Evolutionary conservation across 2,888 invertebrate genomes (phyloP), one percentile per base, ranked within the genome.

Genomic region (Lithophane socia): DNA sequence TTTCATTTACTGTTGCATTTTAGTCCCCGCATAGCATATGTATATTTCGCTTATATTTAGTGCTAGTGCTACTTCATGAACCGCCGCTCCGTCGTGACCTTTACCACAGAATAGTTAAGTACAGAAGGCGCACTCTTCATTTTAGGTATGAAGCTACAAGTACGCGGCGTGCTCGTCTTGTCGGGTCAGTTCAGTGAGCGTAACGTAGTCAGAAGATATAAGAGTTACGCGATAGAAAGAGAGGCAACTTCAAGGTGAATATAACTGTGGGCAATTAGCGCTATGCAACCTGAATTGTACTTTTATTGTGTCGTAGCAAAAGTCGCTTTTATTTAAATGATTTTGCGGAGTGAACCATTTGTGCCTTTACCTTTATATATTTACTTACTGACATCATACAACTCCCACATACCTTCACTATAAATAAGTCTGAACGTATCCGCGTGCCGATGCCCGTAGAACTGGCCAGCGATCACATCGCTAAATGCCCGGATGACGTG

Each of bases 401-500:
- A 0, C 16, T 18, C 0, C 3, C 7, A 54, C 98, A 97, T 97
- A 95, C 96, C 96, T 91, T 96, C 96, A 93, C 98, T 98, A 96
- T 98, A 98, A 92, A 99, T 97, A 88, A 99, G 97, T 88, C 99
- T 97, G 95, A 99, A 99, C 0, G 98, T 98, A 93, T 99, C 99
- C 65, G 99, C 98, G 94, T 99, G 99, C 89, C 98, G 97, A 93
- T 99, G 99, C 1, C 99, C 99, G 92, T 99, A 99, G 96, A 99
- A 99, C 96, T 99, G 99, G 18, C 99, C 99, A 83, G 98, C 98
- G 89, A 99, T 99, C 90, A 99, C 98, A 92, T 98, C 98, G 84
- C 98, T 97, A 95, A 98, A 98, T 73, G 97, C 97, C 80, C 98
- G 97, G 63, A 99, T 97, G 84, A 98, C 94, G 88, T 98, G 97